Evolutionary conservation across 2,888 invertebrate genomes (phyloP), one percentile per base, ranked within the genome.

Genomic region (Microctonus aethiopoides): DNA sequence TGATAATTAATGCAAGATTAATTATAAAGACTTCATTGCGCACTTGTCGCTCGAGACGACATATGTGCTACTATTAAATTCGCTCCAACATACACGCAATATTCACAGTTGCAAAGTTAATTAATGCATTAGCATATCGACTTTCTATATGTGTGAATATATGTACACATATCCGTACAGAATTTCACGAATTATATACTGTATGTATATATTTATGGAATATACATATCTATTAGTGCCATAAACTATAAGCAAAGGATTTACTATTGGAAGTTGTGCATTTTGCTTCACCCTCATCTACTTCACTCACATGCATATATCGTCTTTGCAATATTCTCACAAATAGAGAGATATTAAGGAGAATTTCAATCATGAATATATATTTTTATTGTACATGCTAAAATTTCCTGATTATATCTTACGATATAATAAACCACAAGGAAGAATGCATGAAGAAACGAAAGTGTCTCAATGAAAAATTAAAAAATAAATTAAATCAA

Each of bases 21-120:
- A 60, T 60, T 60, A 60, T 22, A 36, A 60, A 39, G 39, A 39
- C 54, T 60, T 60, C 39, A 60, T 60, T 36, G 60, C n/a, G n/a
- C 60, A 22, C 26, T 41, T 62, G 46, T 41, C 24, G 41, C n/a
- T 41, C 16, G 46, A n/a, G 29, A 41, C 26, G 41, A 62, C 46
- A 26, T 46, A 16, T 46, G 41, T 13, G 22, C 39, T n/a, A 39
- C n/a, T 62, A 62, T 62, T 46, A 62, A 29, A 57, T 57, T 57
- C 32, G 20, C 57, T 57, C 32, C 29, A 57, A 34, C 34, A 34
- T 32, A 57, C 32, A 32, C 32, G 2, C 3, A 7, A 16, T 34
- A 34, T 57, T 5, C 6, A 57, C 26, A 29, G 32, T 32, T 57
- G 32, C 57, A 20, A 57, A 57, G 57, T 57, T 57, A 57, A 57